Percentiles rank a stretch among this genome's conserved stretches.
phyloP scores from a whole-genome alignment of 2,888 invertebrate genomes.

The Hirudinaria manillensis region DNA sequence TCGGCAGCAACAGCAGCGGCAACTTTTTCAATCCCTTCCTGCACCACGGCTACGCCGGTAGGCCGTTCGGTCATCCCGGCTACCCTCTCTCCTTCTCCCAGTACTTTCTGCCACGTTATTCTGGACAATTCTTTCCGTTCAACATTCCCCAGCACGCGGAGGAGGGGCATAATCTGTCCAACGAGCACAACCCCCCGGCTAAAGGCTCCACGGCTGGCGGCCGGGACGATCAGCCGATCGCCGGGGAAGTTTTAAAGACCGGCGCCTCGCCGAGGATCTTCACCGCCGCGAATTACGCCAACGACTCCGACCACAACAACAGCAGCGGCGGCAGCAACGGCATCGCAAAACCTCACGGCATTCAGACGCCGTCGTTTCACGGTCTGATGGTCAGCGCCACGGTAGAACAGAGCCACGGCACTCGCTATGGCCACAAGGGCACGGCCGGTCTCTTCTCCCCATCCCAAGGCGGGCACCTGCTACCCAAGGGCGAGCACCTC shows the following conservation, averaged over 20 bases:
- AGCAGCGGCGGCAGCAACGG: neutral
- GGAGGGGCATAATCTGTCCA: neutral
- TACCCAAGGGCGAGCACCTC: neutral
- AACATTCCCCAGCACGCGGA: neutral
- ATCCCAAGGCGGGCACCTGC: neutral
- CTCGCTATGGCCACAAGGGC: neutral
- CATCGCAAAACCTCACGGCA: neutral
- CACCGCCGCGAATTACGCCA: neutral
- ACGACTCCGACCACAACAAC: neutral
- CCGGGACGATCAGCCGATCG: too few species aligned
- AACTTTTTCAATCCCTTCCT: neutral
- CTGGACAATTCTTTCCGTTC: neutral
- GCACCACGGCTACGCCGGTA: neutral
- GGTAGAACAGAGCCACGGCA: conserved; percentile 9
- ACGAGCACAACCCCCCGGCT: too few species aligned
- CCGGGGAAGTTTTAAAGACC: neutral
- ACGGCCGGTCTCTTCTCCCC: neutral
- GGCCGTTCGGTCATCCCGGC: neutral
- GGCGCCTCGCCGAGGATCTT: neutral
- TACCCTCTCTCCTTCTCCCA: neutral
- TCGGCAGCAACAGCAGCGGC: conserved; percentile 4
- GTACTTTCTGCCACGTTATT: conserved; percentile 7
- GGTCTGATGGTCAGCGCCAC: conserved; percentile 1
- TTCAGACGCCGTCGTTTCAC: neutral
- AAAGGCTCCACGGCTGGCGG: too few species aligned